Evolutionary conservation across 2,113 vertebrate genomes (phyloP), one percentile per base, ranked within the genome.

Genomic region (Pampusana beccarii): DNA sequence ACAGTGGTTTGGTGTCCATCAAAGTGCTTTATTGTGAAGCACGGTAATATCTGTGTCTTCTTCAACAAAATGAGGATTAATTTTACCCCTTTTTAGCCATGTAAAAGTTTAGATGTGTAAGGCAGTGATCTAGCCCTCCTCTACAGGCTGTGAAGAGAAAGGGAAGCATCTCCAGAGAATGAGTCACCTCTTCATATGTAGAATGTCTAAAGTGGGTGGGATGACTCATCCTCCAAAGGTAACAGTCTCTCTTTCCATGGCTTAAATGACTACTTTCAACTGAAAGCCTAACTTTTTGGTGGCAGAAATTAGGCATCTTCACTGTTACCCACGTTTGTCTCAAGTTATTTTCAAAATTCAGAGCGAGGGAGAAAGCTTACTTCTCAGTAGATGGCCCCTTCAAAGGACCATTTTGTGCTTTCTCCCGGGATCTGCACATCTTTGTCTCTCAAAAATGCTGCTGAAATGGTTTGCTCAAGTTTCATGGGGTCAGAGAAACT

Each of bases 201-300:
- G 51, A 71, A 73, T 21, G 83, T 42, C 93, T 95, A 16, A 81
- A 96, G 96, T 96, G 94, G 96, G 96, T 95, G 96, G 94, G 38
- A 71, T 97, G 95, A 97, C 13, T 97, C 95, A 97, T 72, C 56
- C 69, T 95, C 75, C 72, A 65, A 95, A 92, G 88, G 92, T 88
- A 94, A 80, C 66, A 82, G 75, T 9, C 64, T 96, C 75, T 77
- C 58, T 80, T 88, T 92, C 94, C 66, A 2, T 70, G 80, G 21
- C 24, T 95, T 78, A 85, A 93, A 93, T 72, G 70, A 95, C 89
- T 95, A 57, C 65, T 64, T 93, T 81, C 57, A 84, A 61, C 65
- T 28, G n/a, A 26, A 92, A 92, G 48, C 24, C 80, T 81, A 74
- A 89, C 80, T 89, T 84, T 25, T 9, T 42, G 20, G 20, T 66